These are phyloP conservation scores for Nebria ingens DNA, from an alignment of 1,140 invertebrate species.

Conservation along the genomic window DNA sequence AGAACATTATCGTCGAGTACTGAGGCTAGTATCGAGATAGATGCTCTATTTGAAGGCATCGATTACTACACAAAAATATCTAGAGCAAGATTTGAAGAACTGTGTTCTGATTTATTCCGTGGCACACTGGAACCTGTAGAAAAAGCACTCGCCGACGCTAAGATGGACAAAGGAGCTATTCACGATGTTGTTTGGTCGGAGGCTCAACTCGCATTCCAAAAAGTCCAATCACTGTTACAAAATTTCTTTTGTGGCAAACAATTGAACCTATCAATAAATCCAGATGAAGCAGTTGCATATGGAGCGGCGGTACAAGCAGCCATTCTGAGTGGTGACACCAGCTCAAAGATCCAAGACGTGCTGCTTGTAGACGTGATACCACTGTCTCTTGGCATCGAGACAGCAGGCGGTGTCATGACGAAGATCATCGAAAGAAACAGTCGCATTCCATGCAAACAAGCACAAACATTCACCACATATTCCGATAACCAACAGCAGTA, in stretches of 20 bases:
- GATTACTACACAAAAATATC: slow-evolving; percentile 52
- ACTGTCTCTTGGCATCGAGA: slow-evolving; percentile 54
- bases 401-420: slow-evolving; percentile 54
- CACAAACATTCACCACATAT: slow-evolving; percentile 55
- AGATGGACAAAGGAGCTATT: slow-evolving; percentile 57
- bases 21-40: slow-evolving; percentile 64
- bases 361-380: slow-evolving; percentile 63
- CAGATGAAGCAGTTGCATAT: slow-evolving; percentile 56
- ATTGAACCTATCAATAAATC: slow-evolving; percentile 56
- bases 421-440: slow-evolving; percentile 54
- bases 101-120: slow-evolving; percentile 49
- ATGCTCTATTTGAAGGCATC: slow-evolving; percentile 61
- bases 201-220: slow-evolving; percentile 65
- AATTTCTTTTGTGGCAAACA: slow-evolving; percentile 52
- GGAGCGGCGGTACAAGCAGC: slow-evolving; percentile 55
- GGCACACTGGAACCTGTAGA: slow-evolving; percentile 49
- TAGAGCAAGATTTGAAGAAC: slow-evolving; percentile 51
- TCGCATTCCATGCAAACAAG: slow-evolving; percentile 53
- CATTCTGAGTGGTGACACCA: slow-evolving; percentile 46
- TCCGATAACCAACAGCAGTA: slow-evolving; percentile 58
- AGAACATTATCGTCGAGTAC: slow-evolving; percentile 63
- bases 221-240: slow-evolving; percentile 47
- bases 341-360: slow-evolving; percentile 58
- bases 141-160: slow-evolving; percentile 61
- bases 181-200: slow-evolving; percentile 72